Conservation (phyloP, 2,888 invertebrate species). For the Hylaea fasciaria region DNA sequence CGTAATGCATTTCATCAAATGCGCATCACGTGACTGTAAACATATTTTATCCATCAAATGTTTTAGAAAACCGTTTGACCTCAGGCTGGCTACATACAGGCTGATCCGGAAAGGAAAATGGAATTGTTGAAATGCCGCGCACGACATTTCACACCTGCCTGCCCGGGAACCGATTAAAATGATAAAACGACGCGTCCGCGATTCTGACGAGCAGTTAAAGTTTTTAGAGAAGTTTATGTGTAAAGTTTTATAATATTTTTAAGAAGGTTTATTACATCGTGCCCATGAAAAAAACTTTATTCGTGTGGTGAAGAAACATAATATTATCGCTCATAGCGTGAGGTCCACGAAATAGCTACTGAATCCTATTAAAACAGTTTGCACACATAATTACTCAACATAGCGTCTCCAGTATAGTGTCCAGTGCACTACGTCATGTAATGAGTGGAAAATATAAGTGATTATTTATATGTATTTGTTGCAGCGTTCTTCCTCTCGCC, state of each 20-base stretch:
- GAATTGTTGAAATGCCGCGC: slow-evolving; percentile 60
- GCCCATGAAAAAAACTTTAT: too few relatives aligned
- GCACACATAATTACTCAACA: too few relatives aligned
- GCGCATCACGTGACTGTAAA: not conserved
- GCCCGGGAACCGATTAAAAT: slow-evolving; percentile 76
- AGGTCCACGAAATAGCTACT: too few relatives aligned
- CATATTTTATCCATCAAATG: not conserved
- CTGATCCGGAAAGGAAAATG: slow-evolving; percentile 45
- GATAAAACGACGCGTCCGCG: slow-evolving; percentile 66
- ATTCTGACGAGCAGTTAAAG: slow-evolving; percentile 37
- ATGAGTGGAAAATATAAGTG: too few relatives aligned
- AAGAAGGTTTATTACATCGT: too few relatives aligned
- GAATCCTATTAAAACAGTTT: too few relatives aligned
- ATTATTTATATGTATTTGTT: too few relatives aligned
- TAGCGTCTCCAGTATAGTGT: too few relatives aligned
- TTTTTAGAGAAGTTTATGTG: slow-evolving; percentile 36
- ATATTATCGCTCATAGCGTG: too few relatives aligned
- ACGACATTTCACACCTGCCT: slow-evolving; percentile 66
- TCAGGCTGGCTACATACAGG: slow-evolving; percentile 4
- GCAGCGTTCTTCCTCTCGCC: too few relatives aligned
- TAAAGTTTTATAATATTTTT: not conserved
- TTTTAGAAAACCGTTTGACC: not conserved
- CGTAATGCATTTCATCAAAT: not conserved
- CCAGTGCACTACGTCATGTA: too few relatives aligned
- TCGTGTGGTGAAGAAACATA: too few relatives aligned